Evolutionary conservation across 1,140 invertebrate genomes (phyloP), one percentile per base, ranked within the genome.

Genomic region (Eciton burchellii): DNA sequence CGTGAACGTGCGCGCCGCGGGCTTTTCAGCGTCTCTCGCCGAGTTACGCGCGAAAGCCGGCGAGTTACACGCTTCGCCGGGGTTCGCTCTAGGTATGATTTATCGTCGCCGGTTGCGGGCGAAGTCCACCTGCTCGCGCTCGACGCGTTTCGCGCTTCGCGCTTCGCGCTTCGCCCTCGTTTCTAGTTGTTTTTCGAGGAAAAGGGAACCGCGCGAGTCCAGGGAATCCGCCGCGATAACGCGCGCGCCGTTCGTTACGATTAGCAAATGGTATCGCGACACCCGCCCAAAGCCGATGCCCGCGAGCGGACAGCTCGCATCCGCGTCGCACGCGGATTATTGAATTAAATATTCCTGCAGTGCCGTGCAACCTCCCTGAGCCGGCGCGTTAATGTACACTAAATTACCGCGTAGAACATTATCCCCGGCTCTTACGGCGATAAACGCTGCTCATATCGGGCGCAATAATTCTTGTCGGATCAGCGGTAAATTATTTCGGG

Each of bases 1-100:
- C n/a, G n/a, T n/a, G n/a, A 81, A 81, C 62, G 24, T 49, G 63
- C 74, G 71, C 62, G 86, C 74, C 79, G 52, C 74, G 66, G 49
- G 65, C 84, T 88, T 88, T 88, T 88, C 87, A 88, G 49, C 72
- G 77, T 89, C 81, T 89, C 88, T 89, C 87, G 86, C 60, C 86
- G 87, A 81, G 84, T 88, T 88, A 85, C 87, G 87, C 76, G 56
- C 73, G 81, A 54, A 56, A 56, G n/a, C 47, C 62, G 73, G 54
- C 83, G 76, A 83, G 73, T 85, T 87, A 82, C 85, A 76, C 56
- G 72, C 83, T 65, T 88, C 84, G 84, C 71, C 54, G 79, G 21
- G 45, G n/a, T n/a, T 52, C 63, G 63, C 49, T 29, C 72, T 89
- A 89, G 86, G 87, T 88, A 88, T 84, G 81, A 89, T 89, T 88